Conservation (phyloP, 2,113 vertebrate species). For the Saguinus midas region DNA sequence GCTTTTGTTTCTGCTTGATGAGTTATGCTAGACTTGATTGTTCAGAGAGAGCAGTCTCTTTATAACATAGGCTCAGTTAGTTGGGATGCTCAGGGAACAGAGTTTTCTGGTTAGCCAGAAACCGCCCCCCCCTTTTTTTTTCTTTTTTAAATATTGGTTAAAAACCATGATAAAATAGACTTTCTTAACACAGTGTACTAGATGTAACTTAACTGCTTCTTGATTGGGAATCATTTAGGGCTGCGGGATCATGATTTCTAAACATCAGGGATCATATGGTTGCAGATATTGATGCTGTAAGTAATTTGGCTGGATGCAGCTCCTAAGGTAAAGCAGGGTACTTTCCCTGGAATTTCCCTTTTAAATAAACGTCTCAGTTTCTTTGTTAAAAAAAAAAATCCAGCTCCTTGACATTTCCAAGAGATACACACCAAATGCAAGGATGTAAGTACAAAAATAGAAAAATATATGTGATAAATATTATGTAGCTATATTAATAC, state of each 20-base stretch:
- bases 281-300: neutral
- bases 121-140: neutral
- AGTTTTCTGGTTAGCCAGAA: slow-evolving; percentile 46
- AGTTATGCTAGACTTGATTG: neutral
- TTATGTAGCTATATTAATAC: neutral
- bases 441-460: neutral
- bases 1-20: neutral
- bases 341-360: neutral
- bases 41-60: neutral
- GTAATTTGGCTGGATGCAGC: neutral
- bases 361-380: slow-evolving; percentile 50
- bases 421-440: neutral
- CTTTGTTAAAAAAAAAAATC: neutral
- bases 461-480: neutral
- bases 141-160: neutral
- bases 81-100: slow-evolving; percentile 55
- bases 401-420: neutral
- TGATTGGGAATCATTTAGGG: neutral
- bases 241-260: neutral
- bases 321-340: neutral
- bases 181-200: neutral
- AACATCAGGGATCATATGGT: neutral
- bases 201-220: neutral
- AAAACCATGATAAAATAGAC: slow-evolving; percentile 6
- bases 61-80: neutral